These are phyloP conservation scores for Lerema accius DNA, from an alignment of 1,140 invertebrate species.

Conservation along the genomic window DNA sequence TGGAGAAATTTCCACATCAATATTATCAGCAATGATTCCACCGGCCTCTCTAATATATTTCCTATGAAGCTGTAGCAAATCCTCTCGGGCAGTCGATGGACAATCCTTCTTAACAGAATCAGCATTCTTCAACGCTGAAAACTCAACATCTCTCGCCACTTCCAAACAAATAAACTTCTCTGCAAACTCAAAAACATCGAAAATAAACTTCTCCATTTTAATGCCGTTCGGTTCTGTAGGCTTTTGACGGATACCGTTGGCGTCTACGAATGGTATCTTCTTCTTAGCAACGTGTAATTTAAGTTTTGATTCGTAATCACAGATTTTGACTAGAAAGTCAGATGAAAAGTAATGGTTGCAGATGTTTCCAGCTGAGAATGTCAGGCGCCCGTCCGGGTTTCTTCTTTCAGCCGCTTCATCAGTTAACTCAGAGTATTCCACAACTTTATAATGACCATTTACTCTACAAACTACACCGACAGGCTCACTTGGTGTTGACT, in stretches of 20 bases:
- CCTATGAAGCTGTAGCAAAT: slow-evolving; percentile 92
- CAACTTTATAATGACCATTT: slow-evolving; percentile 94
- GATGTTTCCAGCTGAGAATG: slow-evolving; percentile 98
- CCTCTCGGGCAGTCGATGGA: slow-evolving; percentile 91
- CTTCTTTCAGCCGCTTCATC: slow-evolving; percentile 92
- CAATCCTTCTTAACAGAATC: slow-evolving; percentile 95
- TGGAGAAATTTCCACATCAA: slow-evolving; percentile 95
- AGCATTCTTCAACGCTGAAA: slow-evolving; percentile 98
- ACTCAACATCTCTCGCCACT: slow-evolving; percentile 96
- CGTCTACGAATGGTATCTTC: slow-evolving; percentile 95
- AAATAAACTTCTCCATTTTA: slow-evolving; percentile 99
- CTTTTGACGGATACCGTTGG: slow-evolving; percentile 87
- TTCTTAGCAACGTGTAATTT: slow-evolving; percentile 98
- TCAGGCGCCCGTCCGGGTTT: slow-evolving; percentile 90
- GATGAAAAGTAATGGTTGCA: slow-evolving; percentile 99
- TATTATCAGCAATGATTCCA: slow-evolving; percentile 87
- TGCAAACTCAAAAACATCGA: slow-evolving; percentile 98
- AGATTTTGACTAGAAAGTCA: slow-evolving; percentile 90
- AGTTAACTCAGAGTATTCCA: slow-evolving; percentile 99
- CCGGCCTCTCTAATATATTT: slow-evolving; percentile 93
- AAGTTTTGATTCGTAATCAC: slow-evolving; percentile 87
- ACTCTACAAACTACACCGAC: slow-evolving; percentile 97
- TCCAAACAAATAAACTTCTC: slow-evolving; percentile 97
- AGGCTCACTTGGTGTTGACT: slow-evolving; percentile 94
- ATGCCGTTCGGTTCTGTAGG: slow-evolving; percentile 96